Conservation (phyloP, 35 echinoderm and acorn worm genomes). For the Heliocidaris erythrogramma region DNA sequence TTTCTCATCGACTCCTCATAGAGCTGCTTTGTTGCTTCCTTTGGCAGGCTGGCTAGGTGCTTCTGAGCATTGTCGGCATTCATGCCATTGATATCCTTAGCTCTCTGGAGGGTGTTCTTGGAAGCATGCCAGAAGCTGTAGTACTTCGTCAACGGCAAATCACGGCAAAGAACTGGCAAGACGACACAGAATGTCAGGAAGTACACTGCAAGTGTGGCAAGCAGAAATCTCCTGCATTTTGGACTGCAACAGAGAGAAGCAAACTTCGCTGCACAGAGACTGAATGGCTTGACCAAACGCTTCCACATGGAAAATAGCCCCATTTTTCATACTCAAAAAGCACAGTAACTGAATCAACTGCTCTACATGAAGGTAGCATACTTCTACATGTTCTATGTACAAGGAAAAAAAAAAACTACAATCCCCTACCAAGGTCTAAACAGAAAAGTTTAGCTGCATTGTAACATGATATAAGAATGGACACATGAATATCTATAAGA, state of each 20-base stretch:
- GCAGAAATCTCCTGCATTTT: neutral
- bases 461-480: no score
- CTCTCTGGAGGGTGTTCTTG: neutral
- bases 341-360: neutral
- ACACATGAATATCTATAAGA: no score
- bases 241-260: neutral
- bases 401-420: no score
- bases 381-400: no score
- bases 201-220: conserved; percentile 38
- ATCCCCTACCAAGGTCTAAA: no score
- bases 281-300: neutral
- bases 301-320: neutral
- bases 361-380: neutral
- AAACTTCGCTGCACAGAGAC: neutral
- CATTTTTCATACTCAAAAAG: neutral
- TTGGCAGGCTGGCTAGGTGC: conserved; percentile 43
- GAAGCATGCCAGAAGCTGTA: conserved; percentile 28
- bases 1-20: conserved; percentile 36
- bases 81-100: conserved; percentile 50
- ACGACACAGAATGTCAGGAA: conserved; percentile 49
- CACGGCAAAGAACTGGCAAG: conserved; percentile 53
- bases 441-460: no score
- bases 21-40: neutral
- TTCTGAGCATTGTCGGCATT: conserved; percentile 53
- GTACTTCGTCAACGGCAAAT: conserved; percentile 68